Percentiles rank a stretch among this genome's conserved stretches.
These are phyloP conservation scores for Gonatopus flavifemur DNA, from an alignment of 1,140 invertebrate species.

Conservation along the genomic window DNA sequence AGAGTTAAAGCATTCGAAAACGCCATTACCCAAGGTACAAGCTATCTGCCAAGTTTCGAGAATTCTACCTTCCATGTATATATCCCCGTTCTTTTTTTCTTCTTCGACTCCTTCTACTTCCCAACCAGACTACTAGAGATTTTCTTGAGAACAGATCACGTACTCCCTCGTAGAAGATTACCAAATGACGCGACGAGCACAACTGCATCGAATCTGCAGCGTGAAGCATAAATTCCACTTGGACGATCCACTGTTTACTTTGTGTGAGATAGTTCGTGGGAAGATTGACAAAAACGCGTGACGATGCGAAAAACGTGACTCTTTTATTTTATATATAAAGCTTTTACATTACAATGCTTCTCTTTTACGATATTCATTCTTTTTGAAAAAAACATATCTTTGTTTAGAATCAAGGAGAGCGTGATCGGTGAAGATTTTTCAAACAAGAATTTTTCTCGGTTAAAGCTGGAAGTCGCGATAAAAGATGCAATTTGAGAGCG, in stretches of 20 bases:
- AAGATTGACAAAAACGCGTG: not conserved
- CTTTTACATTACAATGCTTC: too few relatives aligned
- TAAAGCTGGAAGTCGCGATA: too few relatives aligned
- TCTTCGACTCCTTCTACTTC: not conserved
- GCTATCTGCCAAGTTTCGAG: constrained; percentile 15
- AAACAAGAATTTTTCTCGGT: too few relatives aligned
- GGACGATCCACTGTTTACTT: not conserved
- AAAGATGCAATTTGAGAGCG: too few relatives aligned
- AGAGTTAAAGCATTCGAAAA: constrained; percentile 14
- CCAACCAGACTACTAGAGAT: not conserved
- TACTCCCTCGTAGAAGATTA: constrained; percentile 12
- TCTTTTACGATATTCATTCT: too few relatives aligned
- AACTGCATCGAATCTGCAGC: not conserved
- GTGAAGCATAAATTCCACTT: not conserved
- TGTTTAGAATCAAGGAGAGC: too few relatives aligned
- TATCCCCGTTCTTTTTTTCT: not conserved
- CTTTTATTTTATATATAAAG: too few relatives aligned
- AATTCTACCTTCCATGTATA: not conserved
- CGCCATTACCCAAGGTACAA: constrained; percentile 12
- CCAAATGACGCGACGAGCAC: constrained; percentile 7
- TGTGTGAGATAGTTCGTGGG: not conserved
- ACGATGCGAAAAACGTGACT: too few relatives aligned
- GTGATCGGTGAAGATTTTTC: too few relatives aligned
- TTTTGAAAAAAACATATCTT: too few relatives aligned
- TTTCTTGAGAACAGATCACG: constrained; percentile 8